Base-by-base conservation (phyloP, 2,888 invertebrate genomes). In the Craniophora ligustri region DNA sequence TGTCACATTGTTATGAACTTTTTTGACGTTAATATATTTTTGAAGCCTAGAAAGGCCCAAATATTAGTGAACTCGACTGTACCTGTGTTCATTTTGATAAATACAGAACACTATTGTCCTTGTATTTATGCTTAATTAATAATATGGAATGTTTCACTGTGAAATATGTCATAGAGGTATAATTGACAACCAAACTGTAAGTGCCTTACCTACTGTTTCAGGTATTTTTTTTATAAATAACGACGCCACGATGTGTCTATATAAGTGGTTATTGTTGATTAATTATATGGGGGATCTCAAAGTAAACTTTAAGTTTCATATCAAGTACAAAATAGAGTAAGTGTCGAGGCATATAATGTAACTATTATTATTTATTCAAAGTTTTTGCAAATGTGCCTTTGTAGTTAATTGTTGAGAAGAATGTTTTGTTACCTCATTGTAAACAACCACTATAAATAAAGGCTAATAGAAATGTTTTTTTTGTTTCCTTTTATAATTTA, bases 401-500 rank as follows among this genome's bases (percentile, higher is more conserved):
- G 58, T 45, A 57, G 26, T 26, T 42, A 72, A 75, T 81, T 84
- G 81, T 84, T 83, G 77, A 77, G 57, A 62, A 69, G 66, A 61
- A 63, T 67, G 61, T 72, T 67, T 75, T 76, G 84, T 87, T 86
- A 86, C 82, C 85, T 79, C 74, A 74, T 78, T 86, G 78, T 86
- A 84, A 70, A 79, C 67, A 58, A 75, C 55, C 58, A 67, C 61
- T 71, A 35, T 49, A 62, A 26, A 47, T 76, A 78, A 81, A 66
- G 47, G 41, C 18, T 66, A 62, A 64, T 55, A 41, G 18, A 5
- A 11, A 8, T 35, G 13, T 13, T 31, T 2, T 5, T 16, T 48
- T 55, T 26, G 1, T n/a, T 60, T 59, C 11, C 31, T 44, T 30
- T 15, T 6, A 11, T 14, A 5, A 48, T 0, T n/a, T n/a, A n/a